phyloP scores from a whole-genome alignment of 2,113 vertebrate genomes.

The Clupea harengus region DNA sequence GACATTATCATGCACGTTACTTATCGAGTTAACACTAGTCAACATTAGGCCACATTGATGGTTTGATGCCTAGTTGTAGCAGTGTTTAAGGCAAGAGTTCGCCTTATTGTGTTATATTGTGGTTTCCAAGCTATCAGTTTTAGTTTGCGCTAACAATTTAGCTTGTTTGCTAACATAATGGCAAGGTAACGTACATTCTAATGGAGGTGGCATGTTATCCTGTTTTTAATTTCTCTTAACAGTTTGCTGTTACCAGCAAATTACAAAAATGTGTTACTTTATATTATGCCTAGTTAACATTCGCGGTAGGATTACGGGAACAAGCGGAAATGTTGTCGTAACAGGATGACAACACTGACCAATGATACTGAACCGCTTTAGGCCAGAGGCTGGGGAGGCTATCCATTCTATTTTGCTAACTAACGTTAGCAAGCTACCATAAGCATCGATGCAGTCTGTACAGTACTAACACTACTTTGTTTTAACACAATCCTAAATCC shows the following conservation, averaged over 20 bases:
- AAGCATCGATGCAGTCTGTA: neutral
- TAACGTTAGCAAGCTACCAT: neutral
- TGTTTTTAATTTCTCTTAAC: neutral
- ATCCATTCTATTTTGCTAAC: neutral
- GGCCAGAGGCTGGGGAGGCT: neutral
- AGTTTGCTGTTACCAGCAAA: neutral
- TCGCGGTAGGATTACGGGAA: neutral
- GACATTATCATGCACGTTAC: no score
- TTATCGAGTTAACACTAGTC: neutral
- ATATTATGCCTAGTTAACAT: neutral
- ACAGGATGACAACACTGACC: neutral
- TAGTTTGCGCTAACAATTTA: neutral
- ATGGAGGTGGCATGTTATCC: neutral
- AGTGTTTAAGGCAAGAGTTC: neutral
- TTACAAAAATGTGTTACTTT: neutral
- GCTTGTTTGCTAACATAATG: neutral
- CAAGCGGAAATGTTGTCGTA: neutral
- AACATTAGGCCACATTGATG: neutral
- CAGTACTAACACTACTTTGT: neutral
- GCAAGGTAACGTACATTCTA: neutral
- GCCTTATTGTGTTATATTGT: neutral
- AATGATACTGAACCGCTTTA: neutral
- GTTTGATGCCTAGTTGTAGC: neutral
- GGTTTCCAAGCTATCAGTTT: neutral
- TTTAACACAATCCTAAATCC: neutral